A percentile compares a stretch with the other conserved stretches of the same genome.
These are phyloP conservation scores for Digitonthophagus gazella DNA, from an alignment of 2,888 invertebrate species.

Conservation along the genomic window DNA sequence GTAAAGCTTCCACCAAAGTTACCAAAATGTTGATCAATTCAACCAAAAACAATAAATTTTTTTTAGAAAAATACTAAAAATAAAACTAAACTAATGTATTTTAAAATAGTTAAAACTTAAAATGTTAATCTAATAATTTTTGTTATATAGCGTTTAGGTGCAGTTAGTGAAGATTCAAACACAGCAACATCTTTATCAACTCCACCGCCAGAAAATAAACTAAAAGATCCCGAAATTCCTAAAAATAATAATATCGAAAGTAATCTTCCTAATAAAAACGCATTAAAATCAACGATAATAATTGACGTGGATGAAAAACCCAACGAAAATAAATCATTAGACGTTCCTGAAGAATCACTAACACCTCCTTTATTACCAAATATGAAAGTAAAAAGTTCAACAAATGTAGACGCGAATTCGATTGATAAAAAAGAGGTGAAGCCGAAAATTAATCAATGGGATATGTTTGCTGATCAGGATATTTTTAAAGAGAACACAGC, in stretches of 20 bases:
- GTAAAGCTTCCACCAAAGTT: too few relatives aligned
- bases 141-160: slow-evolving; percentile 39
- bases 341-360: slow-evolving; percentile 44
- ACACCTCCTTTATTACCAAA: slow-evolving; percentile 50
- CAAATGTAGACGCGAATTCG: slow-evolving; percentile 13
- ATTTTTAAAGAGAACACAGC: slow-evolving; percentile 59
- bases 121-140: slow-evolving; percentile 18
- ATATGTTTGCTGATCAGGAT: slow-evolving; percentile 92
- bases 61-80: too few relatives aligned
- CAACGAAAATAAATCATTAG: slow-evolving; percentile 25
- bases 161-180: slow-evolving; percentile 59
- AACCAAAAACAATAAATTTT: too few relatives aligned
- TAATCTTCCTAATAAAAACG: slow-evolving; percentile 25
- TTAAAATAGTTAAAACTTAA: too few relatives aligned
- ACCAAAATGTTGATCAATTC: too few relatives aligned
- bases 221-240: slow-evolving; percentile 35
- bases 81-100: too few relatives aligned
- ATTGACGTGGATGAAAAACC: slow-evolving; percentile 20
- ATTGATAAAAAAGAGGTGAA: slow-evolving; percentile 33
- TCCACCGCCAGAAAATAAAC: slow-evolving; percentile 43
- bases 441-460: slow-evolving; percentile 69
- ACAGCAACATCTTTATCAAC: slow-evolving; percentile 42
- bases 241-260: slow-evolving; percentile 4
- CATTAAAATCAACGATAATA: slow-evolving; percentile 18
- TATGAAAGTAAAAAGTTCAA: slow-evolving; percentile 42